Evolutionary conservation across 2,113 vertebrate species (phyloP).

Genomic region (Oryzias curvinotus): DNA sequence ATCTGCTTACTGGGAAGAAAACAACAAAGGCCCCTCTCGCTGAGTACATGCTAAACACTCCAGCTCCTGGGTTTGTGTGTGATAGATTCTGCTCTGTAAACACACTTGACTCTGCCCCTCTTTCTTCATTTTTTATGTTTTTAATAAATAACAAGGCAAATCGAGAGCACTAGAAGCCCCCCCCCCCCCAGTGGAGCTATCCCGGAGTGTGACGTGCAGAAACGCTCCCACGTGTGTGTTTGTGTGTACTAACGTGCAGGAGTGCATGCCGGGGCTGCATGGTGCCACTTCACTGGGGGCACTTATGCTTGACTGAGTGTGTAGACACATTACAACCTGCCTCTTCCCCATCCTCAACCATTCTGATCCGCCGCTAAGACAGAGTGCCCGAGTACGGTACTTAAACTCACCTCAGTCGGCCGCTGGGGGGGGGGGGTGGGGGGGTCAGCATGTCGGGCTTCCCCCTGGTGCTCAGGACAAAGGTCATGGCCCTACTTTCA

Average conservation of each 20-base stretch:
- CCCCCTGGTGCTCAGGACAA: constrained; percentile 25
- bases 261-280: constrained; percentile 57
- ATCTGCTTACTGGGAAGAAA: constrained; percentile 70
- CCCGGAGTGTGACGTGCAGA: constrained; percentile 52
- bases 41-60: constrained; percentile 69
- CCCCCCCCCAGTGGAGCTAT: constrained; percentile 38
- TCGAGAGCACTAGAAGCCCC: constrained; percentile 42
- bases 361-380: constrained; percentile 45
- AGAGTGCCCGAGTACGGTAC: constrained; percentile 58
- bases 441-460: constrained; percentile 25
- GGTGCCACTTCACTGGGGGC: constrained; percentile 69
- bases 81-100: constrained; percentile 68
- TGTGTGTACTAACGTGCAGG: constrained; percentile 38
- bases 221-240: constrained; percentile 20
- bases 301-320: constrained; percentile 67
- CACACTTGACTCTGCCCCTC: constrained; percentile 64
- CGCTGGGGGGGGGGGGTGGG: constrained; percentile 4
- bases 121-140: constrained; percentile 41
- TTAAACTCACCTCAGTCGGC: constrained; percentile 43
- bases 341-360: constrained; percentile 12
- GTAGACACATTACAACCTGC: constrained; percentile 52
- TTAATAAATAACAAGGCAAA: constrained; percentile 54
- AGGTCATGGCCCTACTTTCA: constrained; percentile 53
- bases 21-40: constrained; percentile 67
- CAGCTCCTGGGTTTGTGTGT: constrained; percentile 54